A percentile compares a stretch with the other conserved stretches of the same genome.
Evolutionary conservation across 2,113 vertebrate genomes (phyloP).

Genomic region (Dinomys branickii): DNA sequence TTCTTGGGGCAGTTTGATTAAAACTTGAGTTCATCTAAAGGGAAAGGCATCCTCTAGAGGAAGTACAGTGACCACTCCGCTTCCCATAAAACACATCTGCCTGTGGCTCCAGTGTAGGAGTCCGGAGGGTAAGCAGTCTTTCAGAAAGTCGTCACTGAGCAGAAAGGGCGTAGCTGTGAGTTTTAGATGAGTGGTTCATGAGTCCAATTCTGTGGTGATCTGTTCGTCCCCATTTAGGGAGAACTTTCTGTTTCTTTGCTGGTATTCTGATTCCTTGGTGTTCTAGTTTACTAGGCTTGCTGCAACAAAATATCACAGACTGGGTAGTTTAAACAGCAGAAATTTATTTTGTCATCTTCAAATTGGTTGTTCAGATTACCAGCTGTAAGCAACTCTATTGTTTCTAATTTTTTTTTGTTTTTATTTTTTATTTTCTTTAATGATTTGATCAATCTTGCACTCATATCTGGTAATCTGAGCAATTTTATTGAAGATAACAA

Average conservation of each 20-base stretch:
- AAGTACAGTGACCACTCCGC: background rate
- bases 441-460: too few species aligned
- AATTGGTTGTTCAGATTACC: too few species aligned
- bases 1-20: background rate
- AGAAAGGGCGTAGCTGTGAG: background rate
- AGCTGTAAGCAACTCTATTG: too few species aligned
- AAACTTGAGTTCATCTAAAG: slow-evolving; percentile 33
- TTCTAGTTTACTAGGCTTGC: background rate
- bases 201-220: background rate
- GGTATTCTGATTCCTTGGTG: background rate
- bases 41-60: background rate
- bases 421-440: too few species aligned
- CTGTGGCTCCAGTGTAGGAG: background rate
- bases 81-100: background rate
- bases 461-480: too few species aligned
- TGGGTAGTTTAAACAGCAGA: background rate
- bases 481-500: too few species aligned
- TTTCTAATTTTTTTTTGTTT: too few species aligned
- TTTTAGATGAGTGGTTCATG: background rate
- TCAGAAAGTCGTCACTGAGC: background rate
- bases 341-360: too few species aligned
- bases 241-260: background rate
- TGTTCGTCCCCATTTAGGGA: background rate
- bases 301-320: background rate
- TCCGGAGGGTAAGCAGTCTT: background rate